A percentile compares a stretch with the other conserved stretches of the same genome.
Conservation (phyloP, 2,113 vertebrate genomes). For the Elaphurus davidianus region DNA sequence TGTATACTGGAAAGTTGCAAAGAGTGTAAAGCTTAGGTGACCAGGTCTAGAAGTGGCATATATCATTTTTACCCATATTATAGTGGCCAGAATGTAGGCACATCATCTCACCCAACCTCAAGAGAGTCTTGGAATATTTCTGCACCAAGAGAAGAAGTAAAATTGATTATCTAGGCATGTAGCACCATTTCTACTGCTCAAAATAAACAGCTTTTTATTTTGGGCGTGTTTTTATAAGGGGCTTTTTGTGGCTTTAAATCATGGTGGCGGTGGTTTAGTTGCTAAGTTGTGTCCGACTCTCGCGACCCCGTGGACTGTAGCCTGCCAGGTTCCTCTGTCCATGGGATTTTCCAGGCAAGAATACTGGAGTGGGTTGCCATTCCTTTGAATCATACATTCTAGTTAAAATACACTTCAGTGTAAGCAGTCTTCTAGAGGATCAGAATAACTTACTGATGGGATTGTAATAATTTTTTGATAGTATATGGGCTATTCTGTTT, state of each 20-base stretch:
- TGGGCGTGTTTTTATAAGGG: background rate
- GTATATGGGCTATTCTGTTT: background rate
- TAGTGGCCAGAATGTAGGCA: background rate
- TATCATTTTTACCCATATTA: background rate
- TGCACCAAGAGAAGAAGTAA: background rate
- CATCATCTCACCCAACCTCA: background rate
- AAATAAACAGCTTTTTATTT: background rate
- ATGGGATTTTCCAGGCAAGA: background rate
- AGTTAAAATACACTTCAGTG: background rate
- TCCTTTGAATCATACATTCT: background rate
- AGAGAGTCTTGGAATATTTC: background rate
- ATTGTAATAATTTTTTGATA: background rate
- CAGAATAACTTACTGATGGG: background rate
- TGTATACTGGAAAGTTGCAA: background rate
- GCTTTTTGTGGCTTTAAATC: background rate
- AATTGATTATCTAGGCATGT: background rate
- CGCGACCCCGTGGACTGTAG: background rate
- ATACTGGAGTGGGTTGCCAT: background rate
- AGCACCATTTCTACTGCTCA: background rate
- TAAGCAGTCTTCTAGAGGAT: background rate
- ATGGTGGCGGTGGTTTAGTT: background rate
- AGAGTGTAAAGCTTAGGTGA: background rate
- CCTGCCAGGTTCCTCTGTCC: background rate
- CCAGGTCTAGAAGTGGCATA: background rate
- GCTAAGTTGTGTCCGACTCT: background rate